Conservation (phyloP, 2,888 invertebrate genomes). For the Keiferia lycopersicella region DNA sequence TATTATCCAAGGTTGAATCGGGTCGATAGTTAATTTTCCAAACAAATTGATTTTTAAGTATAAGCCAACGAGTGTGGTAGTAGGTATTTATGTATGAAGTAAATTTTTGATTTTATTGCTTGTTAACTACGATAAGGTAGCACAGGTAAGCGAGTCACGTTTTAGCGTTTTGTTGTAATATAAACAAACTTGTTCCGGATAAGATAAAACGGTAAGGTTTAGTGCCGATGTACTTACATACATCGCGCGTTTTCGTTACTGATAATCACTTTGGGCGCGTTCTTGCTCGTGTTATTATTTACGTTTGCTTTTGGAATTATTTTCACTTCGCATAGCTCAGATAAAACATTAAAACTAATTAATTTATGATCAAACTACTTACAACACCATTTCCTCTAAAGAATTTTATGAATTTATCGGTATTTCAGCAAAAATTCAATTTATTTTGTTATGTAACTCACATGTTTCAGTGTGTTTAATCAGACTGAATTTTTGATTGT, state of each 20-base stretch:
- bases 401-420: neutral
- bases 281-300: slow-evolving; percentile 12
- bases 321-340: slow-evolving; percentile 4
- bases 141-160: slow-evolving; percentile 73
- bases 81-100: slow-evolving; percentile 49
- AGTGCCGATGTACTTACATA: slow-evolving; percentile 36
- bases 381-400: too few species aligned
- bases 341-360: neutral
- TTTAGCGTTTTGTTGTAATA: slow-evolving; percentile 76
- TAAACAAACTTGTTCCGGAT: slow-evolving; percentile 80
- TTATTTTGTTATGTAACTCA: neutral
- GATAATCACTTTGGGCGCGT: slow-evolving; percentile 44
- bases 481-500: neutral
- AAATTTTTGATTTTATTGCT: slow-evolving; percentile 71
- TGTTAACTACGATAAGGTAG: slow-evolving; percentile 73
- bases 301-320: neutral
- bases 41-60: slow-evolving; percentile 20
- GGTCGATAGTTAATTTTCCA: slow-evolving; percentile 19
- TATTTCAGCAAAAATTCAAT: slow-evolving; percentile 1
- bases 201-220: slow-evolving; percentile 69
- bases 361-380: neutral
- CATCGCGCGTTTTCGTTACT: slow-evolving; percentile 50
- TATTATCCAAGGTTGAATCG: slow-evolving; percentile 13
- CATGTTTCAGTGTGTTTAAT: slow-evolving; percentile 11
- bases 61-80: slow-evolving; percentile 25